A percentile compares a stretch with the other conserved stretches of the same genome.
Evolutionary conservation across 2,888 invertebrate genomes (phyloP).

Genomic region (Netelia melanura): DNA sequence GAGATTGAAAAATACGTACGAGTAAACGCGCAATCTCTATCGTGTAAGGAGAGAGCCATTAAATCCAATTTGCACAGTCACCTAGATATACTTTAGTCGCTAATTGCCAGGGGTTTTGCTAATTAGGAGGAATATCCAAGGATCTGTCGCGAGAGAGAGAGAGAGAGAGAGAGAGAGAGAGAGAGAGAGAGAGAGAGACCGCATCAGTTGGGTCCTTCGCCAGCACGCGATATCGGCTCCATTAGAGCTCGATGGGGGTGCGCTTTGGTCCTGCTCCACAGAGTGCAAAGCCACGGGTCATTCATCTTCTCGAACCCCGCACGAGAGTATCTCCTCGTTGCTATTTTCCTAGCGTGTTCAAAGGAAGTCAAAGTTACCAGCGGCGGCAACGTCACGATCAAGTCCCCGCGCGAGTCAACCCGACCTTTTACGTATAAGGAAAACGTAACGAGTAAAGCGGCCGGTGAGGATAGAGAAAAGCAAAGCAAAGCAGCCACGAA

Average conservation of each 20-base stretch:
- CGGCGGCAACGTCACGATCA: constrained; percentile 48
- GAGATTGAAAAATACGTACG: not conserved
- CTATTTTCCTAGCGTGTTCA: constrained; percentile 10
- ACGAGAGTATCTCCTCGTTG: not conserved
- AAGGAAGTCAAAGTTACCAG: not conserved
- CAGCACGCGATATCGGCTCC: not conserved
- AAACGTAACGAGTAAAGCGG: constrained; percentile 77
- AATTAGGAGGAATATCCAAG: constrained; percentile 38
- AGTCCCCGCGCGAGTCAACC: constrained; percentile 19
- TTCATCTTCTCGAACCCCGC: not conserved
- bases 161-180: no score
- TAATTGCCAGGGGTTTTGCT: constrained; percentile 44
- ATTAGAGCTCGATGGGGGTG: not conserved
- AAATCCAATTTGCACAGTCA: not conserved
- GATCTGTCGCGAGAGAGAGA: constrained; percentile 11
- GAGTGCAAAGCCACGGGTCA: not conserved
- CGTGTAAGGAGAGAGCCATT: not conserved
- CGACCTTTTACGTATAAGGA: constrained; percentile 76
- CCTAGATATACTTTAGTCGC: constrained; percentile 15
- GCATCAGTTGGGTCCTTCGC: not conserved
- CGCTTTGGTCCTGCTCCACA: not conserved
- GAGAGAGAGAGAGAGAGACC: not conserved
- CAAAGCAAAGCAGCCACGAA: constrained; percentile 5
- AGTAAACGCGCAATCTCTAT: constrained; percentile 14
- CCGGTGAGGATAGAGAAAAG: constrained; percentile 2